Evolutionary conservation across 1,140 invertebrate species (phyloP), one percentile per base, ranked within the genome.

Genomic region (Reticulitermes speratus): DNA sequence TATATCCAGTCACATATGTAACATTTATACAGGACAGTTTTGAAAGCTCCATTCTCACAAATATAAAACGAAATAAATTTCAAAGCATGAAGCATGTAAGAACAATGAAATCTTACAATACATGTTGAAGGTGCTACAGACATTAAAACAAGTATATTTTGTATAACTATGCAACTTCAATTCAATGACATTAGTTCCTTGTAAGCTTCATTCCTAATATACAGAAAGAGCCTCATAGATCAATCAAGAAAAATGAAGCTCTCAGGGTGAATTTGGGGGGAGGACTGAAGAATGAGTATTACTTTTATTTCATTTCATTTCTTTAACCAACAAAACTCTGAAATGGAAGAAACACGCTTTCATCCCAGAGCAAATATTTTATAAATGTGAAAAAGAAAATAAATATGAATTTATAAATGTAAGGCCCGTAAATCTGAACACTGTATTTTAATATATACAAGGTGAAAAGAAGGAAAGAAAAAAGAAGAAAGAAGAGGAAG

Each of bases 1-100:
- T 75, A 75, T 75, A 75, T n/a, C 65, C 65, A 75, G 9, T 75
- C 9, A 75, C 14, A 75, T 75, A 75, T 30, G 65, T 75, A 25
- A 75, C 65, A 75, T 75, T 75, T 75, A 75, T 75, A 75, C 65
- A 75, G 25, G 65, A 30, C 65, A 75, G 65, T 75, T 75, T 75
- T 30, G 65, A n/a, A 75, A 75, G 65, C 65, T 75, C 65, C 65
- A 75, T 75, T 3, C 65, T 14, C 25, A 75, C n/a, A 75, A 75
- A 65, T 65, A 65, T 19, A 65, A 65, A 65, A 75, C n/a, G 25
- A 69, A 69, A 69, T 75, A 75, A n/a, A 75, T 9, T n/a, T 25
- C 65, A 23, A 65, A 65, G 16, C 59, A 65, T 65, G 65, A 75
- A 75, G 65, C n/a, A 75, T 25, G n/a, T 75, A 75, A 75, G 65